Evolutionary conservation across 2,888 invertebrate genomes (phyloP).

Genomic region (Elegia similella): DNA sequence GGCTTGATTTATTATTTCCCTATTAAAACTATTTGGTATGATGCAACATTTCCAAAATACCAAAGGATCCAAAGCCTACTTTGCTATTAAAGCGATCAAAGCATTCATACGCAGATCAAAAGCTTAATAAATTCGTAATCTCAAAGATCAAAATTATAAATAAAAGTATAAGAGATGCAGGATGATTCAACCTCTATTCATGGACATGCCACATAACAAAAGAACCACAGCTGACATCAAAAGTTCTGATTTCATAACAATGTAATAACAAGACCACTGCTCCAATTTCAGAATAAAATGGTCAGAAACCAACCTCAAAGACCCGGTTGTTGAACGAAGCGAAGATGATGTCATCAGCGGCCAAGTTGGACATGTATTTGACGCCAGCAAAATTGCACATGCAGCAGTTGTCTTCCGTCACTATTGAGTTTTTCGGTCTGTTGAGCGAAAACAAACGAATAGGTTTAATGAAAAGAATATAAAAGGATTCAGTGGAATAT

Average conservation of each 20-base stretch:
- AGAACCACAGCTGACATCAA: constrained; percentile 2
- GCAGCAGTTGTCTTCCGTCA: constrained; percentile 95
- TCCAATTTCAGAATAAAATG: constrained; percentile 7
- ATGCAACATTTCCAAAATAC: no score
- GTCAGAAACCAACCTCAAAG: constrained; percentile 84
- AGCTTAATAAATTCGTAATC: no score
- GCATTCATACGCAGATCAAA: no score
- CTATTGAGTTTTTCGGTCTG: constrained; percentile 82
- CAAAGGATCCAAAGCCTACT: no score
- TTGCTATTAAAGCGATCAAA: no score
- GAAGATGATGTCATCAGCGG: constrained; percentile 90
- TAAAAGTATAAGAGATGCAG: neutral
- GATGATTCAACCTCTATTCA: neutral
- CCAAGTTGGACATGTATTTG: constrained; percentile 87
- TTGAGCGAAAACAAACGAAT: constrained; percentile 21
- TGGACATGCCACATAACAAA: neutral
- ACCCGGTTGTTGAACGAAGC: constrained; percentile 93
- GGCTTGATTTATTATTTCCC: no score
- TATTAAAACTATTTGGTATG: no score
- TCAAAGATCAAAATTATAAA: no score
- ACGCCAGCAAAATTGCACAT: constrained; percentile 93
- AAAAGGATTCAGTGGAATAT: constrained; percentile 2
- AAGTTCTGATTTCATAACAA: constrained; percentile 9
- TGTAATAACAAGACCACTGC: neutral
- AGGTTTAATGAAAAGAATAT: neutral